These are phyloP conservation scores for Phrynocephalus vlangalii DNA, from an alignment of 2,797 vertebrate genomes.

Conservation along the genomic window DNA sequence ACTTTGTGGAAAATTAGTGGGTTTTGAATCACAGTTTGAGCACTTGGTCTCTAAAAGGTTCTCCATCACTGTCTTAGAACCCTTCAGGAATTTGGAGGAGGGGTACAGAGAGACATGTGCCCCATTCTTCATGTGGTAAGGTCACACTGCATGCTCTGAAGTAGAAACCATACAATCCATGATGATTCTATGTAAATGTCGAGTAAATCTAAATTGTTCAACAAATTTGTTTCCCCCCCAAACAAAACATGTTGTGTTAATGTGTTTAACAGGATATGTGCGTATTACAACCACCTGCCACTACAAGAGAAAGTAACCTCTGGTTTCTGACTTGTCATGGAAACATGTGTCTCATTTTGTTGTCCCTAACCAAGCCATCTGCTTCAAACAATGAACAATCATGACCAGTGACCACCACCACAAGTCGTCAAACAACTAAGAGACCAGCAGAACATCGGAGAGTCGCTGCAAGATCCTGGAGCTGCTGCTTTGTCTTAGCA, in stretches of 20 bases:
- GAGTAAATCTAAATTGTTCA: not conserved
- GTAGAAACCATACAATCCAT: not conserved
- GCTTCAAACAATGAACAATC: not conserved
- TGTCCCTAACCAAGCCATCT: not conserved
- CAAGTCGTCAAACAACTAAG: not conserved
- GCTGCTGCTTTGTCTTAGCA: not conserved
- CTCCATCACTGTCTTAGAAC: not conserved
- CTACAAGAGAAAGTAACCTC: slow-evolving; percentile 30
- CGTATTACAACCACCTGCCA: slow-evolving; percentile 33
- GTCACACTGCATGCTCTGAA: not conserved
- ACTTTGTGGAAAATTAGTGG: too few relatives aligned
- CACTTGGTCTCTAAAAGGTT: too few relatives aligned
- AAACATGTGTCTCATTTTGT: not conserved
- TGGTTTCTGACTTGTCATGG: not conserved
- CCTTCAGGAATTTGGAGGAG: not conserved
- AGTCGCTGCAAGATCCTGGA: not conserved
- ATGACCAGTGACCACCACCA: not conserved
- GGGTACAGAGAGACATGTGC: not conserved
- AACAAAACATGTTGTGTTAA: not conserved
- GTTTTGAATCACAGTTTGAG: too few relatives aligned
- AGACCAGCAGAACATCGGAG: not conserved
- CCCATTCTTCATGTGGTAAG: not conserved
- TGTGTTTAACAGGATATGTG: slow-evolving; percentile 38
- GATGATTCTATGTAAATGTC: not conserved
- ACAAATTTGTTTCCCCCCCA: not conserved